Evolutionary conservation across 2,797 vertebrate species (phyloP).

Genomic region (Gymnoscopelus braueri): DNA sequence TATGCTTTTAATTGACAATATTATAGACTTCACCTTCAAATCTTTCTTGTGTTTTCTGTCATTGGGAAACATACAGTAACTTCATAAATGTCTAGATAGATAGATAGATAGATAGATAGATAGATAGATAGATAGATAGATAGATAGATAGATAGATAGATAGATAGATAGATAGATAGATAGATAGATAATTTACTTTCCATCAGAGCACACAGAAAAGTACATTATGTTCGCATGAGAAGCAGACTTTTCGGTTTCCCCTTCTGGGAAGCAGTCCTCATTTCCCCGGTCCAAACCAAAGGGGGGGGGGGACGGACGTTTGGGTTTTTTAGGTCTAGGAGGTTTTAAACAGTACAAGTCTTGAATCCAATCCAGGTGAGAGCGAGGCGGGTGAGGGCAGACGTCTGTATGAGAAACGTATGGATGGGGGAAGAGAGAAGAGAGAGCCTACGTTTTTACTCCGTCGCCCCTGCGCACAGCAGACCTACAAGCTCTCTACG

Average conservation of each 20-base stretch:
- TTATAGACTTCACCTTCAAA: constrained; percentile 40
- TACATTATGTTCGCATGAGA: constrained; percentile 20
- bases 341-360: constrained; percentile 57
- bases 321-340: constrained; percentile 36
- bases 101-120: constrained; percentile 12
- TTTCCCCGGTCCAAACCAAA: constrained; percentile 34
- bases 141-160: not conserved
- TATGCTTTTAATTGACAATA: constrained; percentile 37
- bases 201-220: not conserved
- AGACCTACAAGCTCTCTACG: too few species aligned
- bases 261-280: constrained; percentile 28
- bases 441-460: too few species aligned
- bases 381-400: constrained; percentile 37
- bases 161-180: constrained; percentile 14
- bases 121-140: not conserved
- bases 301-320: constrained; percentile 10
- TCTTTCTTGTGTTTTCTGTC: constrained; percentile 29
- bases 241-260: constrained; percentile 19
- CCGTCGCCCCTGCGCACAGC: too few species aligned
- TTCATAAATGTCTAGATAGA: not conserved
- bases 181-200: not conserved
- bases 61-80: constrained; percentile 40
- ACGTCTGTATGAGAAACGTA: constrained; percentile 63
- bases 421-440: constrained; percentile 60
- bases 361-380: constrained; percentile 76